Conservation (phyloP, 2,888 invertebrate species). For the Pasiphila rectangulata region DNA sequence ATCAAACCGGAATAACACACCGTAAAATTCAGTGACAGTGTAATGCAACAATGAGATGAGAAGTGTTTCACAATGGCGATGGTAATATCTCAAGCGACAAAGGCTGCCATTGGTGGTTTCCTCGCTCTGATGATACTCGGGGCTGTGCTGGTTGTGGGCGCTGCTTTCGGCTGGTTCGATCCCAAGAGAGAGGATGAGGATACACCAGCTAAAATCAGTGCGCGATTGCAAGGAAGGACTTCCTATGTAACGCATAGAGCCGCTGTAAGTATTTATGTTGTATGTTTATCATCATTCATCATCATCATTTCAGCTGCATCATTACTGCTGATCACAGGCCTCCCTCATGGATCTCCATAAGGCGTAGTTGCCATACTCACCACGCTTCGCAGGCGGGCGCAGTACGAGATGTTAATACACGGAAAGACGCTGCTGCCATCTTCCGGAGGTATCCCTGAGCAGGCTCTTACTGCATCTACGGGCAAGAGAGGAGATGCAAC, state of each 20-base stretch:
- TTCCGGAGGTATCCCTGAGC: too few relatives aligned
- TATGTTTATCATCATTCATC: too few relatives aligned
- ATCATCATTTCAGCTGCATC: too few relatives aligned
- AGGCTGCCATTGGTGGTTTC: constrained; percentile 72
- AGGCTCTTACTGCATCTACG: too few relatives aligned
- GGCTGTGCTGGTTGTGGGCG: constrained; percentile 71
- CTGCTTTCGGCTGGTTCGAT: constrained; percentile 74
- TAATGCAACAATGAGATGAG: constrained; percentile 55
- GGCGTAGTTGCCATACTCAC: too few relatives aligned
- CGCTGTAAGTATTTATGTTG: constrained; percentile 62
- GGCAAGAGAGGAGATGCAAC: too few relatives aligned
- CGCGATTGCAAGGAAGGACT: constrained; percentile 68
- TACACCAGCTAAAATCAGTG: constrained; percentile 70
- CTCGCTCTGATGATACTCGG: constrained; percentile 72
- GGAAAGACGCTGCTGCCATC: too few relatives aligned
- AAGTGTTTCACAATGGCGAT: constrained; percentile 67
- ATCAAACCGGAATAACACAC: background rate
- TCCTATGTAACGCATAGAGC: constrained; percentile 74
- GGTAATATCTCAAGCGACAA: constrained; percentile 76
- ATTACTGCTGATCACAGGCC: too few relatives aligned
- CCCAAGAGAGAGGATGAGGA: constrained; percentile 72
- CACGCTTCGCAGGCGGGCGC: too few relatives aligned
- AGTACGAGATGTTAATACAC: too few relatives aligned
- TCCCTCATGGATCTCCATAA: too few relatives aligned
- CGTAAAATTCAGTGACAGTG: constrained; percentile 14